A percentile compares a stretch with the other conserved stretches of the same genome.
phyloP scores from a whole-genome alignment of 1,140 invertebrate genomes.

The Formica exsecta region DNA sequence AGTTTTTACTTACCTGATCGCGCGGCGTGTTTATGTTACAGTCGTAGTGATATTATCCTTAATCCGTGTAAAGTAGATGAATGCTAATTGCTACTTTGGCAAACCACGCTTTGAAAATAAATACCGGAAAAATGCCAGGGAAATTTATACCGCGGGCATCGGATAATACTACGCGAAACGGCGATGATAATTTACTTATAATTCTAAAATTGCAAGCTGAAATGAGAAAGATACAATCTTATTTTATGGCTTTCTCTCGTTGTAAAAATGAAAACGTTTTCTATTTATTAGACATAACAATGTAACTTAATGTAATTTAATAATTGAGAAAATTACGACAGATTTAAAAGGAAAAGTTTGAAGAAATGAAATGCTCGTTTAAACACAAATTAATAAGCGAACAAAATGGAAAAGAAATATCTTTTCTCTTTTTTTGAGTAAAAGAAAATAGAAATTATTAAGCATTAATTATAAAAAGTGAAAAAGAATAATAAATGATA shows the following conservation, averaged over 20 bases:
- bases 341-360: neutral
- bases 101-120: neutral
- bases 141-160: constrained; percentile 1
- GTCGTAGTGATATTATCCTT: neutral
- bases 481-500: neutral
- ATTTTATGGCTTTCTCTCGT: neutral
- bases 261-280: neutral
- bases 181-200: constrained; percentile 22
- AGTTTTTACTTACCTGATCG: constrained; percentile 15
- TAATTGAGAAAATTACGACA: neutral
- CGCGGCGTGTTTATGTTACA: neutral
- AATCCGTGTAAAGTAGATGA: neutral
- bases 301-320: neutral
- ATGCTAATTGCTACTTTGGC: neutral
- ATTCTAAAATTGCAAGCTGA: neutral
- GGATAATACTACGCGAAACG: neutral
- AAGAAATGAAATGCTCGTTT: neutral
- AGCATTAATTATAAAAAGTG: constrained; percentile 2
- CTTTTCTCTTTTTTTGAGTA: neutral
- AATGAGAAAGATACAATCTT: neutral
- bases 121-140: neutral
- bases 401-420: constrained; percentile 17
- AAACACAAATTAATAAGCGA: neutral
- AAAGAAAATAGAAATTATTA: constrained; percentile 1
- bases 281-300: neutral